phyloP scores from a whole-genome alignment of 2,113 vertebrate genomes.

The Scalopus aquaticus region DNA sequence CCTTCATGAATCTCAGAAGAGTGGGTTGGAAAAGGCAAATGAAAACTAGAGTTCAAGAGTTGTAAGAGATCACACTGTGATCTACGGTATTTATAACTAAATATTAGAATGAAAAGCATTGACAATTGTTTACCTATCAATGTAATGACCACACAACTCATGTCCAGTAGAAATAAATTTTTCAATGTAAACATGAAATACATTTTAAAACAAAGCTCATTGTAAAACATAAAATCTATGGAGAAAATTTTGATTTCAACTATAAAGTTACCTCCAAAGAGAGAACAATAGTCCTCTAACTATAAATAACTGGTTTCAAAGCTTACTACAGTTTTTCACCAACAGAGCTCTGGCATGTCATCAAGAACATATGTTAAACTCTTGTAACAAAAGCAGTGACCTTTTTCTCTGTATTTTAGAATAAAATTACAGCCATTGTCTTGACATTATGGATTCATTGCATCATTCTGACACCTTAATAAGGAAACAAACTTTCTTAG shows the following conservation, averaged over 20 bases:
- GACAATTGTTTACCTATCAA: background rate
- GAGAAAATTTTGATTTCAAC: background rate
- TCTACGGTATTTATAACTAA: background rate
- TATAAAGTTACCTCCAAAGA: background rate
- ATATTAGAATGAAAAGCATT: background rate
- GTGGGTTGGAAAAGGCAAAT: background rate
- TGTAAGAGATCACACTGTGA: background rate
- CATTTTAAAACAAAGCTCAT: background rate
- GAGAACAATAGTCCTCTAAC: background rate
- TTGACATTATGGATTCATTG: conserved; percentile 30
- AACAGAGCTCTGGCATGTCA: background rate
- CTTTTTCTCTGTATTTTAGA: conserved; percentile 36
- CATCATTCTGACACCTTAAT: conserved; percentile 49
- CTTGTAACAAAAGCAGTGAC: conserved; percentile 37
- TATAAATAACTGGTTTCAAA: conserved; percentile 46
- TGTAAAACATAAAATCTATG: conserved; percentile 3
- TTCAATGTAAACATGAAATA: background rate
- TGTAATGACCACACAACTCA: background rate
- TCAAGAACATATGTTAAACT: conserved; percentile 1
- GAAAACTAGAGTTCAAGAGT: background rate
- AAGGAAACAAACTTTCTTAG: conserved; percentile 24
- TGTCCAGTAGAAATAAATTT: background rate
- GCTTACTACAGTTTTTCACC: background rate
- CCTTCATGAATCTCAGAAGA: background rate
- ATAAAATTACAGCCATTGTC: conserved; percentile 19